Percentiles rank a stretch among this genome's conserved stretches.
These are phyloP conservation scores for Momotus momota DNA, from an alignment of 2,797 vertebrate species.

Conservation along the genomic window DNA sequence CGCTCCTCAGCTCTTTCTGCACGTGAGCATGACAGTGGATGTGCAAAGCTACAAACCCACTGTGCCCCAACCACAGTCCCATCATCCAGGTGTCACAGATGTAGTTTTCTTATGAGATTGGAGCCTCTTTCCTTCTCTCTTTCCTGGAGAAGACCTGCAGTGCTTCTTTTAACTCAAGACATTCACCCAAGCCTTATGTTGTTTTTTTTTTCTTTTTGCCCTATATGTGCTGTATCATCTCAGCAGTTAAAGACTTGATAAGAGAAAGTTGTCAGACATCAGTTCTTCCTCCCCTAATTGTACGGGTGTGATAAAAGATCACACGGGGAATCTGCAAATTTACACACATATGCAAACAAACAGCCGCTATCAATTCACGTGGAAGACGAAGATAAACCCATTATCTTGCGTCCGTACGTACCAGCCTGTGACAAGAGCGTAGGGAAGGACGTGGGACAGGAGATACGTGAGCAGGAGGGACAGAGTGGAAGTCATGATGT, in stretches of 20 bases:
- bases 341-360: neutral
- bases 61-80: neutral
- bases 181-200: neutral
- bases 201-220: neutral
- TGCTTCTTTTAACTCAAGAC: neutral
- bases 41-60: neutral
- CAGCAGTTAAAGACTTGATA: slow-evolving; percentile 16
- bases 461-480: neutral
- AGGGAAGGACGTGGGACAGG: neutral
- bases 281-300: slow-evolving; percentile 41
- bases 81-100: neutral
- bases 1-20: neutral
- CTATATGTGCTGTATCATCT: neutral
- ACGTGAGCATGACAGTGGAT: fast-evolving
- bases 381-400: slow-evolving; percentile 19
- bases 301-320: neutral
- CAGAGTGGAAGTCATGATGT: neutral
- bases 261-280: slow-evolving; percentile 39
- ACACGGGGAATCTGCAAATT: neutral
- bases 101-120: neutral
- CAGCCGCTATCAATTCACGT: neutral
- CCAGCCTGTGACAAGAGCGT: neutral
- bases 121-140: neutral
- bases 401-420: neutral
- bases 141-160: neutral